phyloP scores from a whole-genome alignment of 2,888 invertebrate species.

The Cylloceria caligata region DNA sequence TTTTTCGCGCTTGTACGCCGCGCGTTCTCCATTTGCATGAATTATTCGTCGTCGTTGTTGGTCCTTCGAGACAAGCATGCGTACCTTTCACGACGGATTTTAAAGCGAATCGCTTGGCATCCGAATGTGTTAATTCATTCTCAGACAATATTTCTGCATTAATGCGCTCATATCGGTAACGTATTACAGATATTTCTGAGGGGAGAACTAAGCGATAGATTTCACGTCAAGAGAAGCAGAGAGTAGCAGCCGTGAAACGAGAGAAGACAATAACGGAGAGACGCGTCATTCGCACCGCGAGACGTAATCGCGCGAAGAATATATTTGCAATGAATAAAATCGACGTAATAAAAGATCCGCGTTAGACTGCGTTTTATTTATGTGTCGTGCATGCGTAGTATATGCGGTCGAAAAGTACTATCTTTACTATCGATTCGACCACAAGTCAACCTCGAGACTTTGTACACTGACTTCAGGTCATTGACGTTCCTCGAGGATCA shows the following conservation, averaged over 20 bases:
- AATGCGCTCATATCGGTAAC: conserved; percentile 3
- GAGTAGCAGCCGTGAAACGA: conserved; percentile 28
- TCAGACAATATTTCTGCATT: conserved; percentile 40
- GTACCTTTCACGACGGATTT: conserved; percentile 73
- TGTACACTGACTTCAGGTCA: conserved; percentile 26
- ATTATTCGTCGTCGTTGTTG: conserved; percentile 67
- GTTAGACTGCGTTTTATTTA: conserved; percentile 12
- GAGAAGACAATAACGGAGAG: conserved; percentile 22
- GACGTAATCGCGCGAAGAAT: conserved; percentile 34
- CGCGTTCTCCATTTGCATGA: conserved; percentile 73
- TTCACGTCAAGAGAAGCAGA: conserved; percentile 30
- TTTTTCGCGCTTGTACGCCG: conserved; percentile 53
- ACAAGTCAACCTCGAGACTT: conserved; percentile 46
- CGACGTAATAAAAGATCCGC: conserved; percentile 28
- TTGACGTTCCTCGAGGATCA: conserved; percentile 34
- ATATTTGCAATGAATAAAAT: conserved; percentile 39
- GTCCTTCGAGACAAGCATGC: conserved; percentile 36
- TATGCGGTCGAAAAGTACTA: conserved; percentile 38
- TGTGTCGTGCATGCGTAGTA: background rate
- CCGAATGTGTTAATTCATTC: conserved; percentile 47
- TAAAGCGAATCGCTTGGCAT: conserved; percentile 53
- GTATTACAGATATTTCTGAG: conserved; percentile 3
- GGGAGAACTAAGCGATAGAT: conserved; percentile 34
- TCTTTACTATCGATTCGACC: conserved; percentile 57
- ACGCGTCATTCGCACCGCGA: conserved; percentile 30